Evolutionary conservation across 2,797 vertebrate species (phyloP).

Genomic region (Dicrostonyx torquatus): DNA sequence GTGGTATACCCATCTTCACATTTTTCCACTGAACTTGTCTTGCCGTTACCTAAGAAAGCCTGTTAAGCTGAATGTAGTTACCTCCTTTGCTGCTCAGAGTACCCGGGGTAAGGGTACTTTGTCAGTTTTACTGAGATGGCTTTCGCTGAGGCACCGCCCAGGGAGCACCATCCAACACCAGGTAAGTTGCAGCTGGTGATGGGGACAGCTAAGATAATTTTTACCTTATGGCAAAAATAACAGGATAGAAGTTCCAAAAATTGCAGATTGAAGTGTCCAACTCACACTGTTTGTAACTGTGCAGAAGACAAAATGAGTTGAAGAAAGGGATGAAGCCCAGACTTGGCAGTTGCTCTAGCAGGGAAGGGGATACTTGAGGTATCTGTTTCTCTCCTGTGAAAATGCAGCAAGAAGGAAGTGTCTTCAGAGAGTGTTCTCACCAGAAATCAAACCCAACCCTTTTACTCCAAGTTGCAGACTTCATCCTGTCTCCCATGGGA

Average conservation of each 20-base stretch:
- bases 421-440: background rate
- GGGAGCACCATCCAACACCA: too few relatives aligned
- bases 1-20: fast-evolving
- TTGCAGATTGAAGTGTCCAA: background rate
- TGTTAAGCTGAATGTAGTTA: background rate
- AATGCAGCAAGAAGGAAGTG: background rate
- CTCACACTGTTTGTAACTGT: background rate
- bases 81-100: background rate
- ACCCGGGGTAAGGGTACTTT: fast-evolving
- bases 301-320: too few relatives aligned
- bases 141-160: background rate
- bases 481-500: background rate
- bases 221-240: too few relatives aligned
- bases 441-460: background rate
- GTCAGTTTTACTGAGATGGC: background rate
- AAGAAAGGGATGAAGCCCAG: background rate
- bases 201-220: background rate
- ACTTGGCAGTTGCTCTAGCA: background rate
- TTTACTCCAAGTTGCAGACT: background rate
- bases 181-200: background rate
- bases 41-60: too few relatives aligned
- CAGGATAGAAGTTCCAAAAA: background rate
- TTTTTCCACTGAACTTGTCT: too few relatives aligned
- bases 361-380: background rate
- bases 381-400: fast-evolving